Evolutionary conservation across 2,113 vertebrate species (phyloP), one percentile per base, ranked within the genome.

Genomic region (Thamnaconus septentrionalis): DNA sequence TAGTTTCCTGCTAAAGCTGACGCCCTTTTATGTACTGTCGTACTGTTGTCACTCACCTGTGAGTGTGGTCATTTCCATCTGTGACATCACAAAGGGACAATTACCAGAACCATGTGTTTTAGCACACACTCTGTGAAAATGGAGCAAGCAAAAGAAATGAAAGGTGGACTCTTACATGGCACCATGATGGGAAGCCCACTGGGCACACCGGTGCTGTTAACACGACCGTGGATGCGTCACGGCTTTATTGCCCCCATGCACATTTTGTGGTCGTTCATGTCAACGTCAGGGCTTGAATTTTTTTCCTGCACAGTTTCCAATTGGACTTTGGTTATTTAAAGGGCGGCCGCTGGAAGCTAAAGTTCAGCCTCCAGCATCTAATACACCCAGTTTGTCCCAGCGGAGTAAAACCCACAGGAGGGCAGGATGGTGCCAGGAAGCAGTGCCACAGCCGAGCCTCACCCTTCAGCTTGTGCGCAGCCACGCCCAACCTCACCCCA

Each of bases 381-480:
- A 45, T 8, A 8, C 53, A 3, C 53, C 43, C 50, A 66, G 50
- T 12, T 51, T 9, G 44, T 45, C 44, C 7, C 7, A 6, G 44
- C 5, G 44, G 44, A 45, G 5, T 45, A 31, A 31, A 31, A 31
- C 18, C 18, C 18, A 31, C 18, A 31, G 44, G 44, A 6, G 44
- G 41, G 53, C 51, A 44, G 50, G 53, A 69, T 2, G 43, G 55
- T 67, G 83, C 77, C 73, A 66, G 18, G 18, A 31, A 31, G 18
- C 18, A 31, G 18, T 31, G 18, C 18, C 18, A 31, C 18, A 31
- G 18, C 41, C 76, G 81, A 76, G 78, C 83, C 64, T 49, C 73
- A 55, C 56, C 66, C 47, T 49, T 76, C 65, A 48, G 2, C 75
- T 63, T 51, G 64, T 69, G 56, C 57, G 73, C 76, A 75, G 65